Base-by-base conservation (phyloP, 2,888 invertebrate genomes). In the Orgyia antiqua region DNA sequence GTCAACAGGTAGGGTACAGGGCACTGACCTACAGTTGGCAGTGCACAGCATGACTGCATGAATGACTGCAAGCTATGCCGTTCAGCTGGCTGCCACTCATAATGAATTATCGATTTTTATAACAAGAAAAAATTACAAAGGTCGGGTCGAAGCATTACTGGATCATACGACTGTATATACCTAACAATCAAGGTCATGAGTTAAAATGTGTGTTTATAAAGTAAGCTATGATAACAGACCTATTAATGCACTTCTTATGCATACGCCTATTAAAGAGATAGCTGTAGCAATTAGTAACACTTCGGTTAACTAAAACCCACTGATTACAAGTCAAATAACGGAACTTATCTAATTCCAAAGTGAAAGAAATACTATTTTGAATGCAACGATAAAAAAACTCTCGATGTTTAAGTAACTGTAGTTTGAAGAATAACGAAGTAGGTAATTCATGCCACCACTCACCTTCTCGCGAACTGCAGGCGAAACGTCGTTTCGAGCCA, bases 1-100 rank as follows among this genome's bases (percentile, higher is more conserved):
- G 64, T 68, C 78, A 82, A 83, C 84, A 83, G 84, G 84, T 80
- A 79, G 72, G 68, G 67, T 63, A 68, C 64, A 69, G 83, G 83
- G 79, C 84, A 84, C 69, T 83, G 84, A 84, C 84, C 84, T 71
- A 79, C 68, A 70, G 67, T 56, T 63, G 61, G 48, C 66, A 58
- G 50, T 60, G 69, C 70, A 68, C 62, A 48, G 55, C 57, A 75
- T 80, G 74, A 20, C n/a, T 20, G 23, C 15, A 15, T 15, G 15
- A 80, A 82, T 82, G 79, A 64, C 64, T 69, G 4, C n/a, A n/a
- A n/a, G 20, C 46, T 48, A 47, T 44, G 51, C 36, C 53, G 52
- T 67, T 63, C 67, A 68, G 66, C 71, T 68, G 59, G 51, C 45
- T 40, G 48, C 44, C 45, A 43, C 45, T 48, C 46, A 58, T 62